Evolutionary conservation across 2,888 invertebrate genomes (phyloP).

Genomic region (Agriopis aurantiaria): DNA sequence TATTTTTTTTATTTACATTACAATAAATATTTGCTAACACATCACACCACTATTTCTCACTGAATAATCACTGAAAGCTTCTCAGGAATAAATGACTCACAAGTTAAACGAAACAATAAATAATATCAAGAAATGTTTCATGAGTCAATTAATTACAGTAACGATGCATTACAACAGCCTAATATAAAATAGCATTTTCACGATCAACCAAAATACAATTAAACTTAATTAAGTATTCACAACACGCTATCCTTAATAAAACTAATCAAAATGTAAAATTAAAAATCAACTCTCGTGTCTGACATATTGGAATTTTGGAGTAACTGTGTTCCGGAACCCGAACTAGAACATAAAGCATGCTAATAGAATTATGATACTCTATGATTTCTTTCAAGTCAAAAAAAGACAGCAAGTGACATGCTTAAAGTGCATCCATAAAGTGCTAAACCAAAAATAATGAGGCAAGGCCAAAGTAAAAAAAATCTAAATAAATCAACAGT

Average conservation of each 20-base stretch:
- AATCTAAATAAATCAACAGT: too few relatives aligned
- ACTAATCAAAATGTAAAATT: conserved; percentile 55
- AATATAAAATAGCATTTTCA: conserved; percentile 46
- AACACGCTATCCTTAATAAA: conserved; percentile 53
- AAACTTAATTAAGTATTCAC: conserved; percentile 48
- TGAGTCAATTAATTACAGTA: conserved; percentile 48
- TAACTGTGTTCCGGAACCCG: conserved; percentile 34
- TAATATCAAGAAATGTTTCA: conserved; percentile 69
- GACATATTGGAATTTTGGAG: conserved; percentile 72
- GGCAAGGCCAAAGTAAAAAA: too few relatives aligned
- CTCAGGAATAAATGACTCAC: conserved; percentile 58
- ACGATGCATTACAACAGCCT: conserved; percentile 47
- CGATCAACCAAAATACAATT: conserved; percentile 34
- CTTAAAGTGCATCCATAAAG: not conserved
- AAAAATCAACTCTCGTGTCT: conserved; percentile 65
- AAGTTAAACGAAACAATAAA: conserved; percentile 69
- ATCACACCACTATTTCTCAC: conserved; percentile 57
- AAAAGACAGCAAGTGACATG: not conserved
- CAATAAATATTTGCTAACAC: conserved; percentile 66
- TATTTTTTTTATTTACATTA: conserved; percentile 85
- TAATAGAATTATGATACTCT: not conserved
- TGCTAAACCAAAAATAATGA: too few relatives aligned
- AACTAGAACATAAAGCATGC: not conserved
- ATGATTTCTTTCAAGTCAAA: not conserved
- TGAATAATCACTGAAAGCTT: conserved; percentile 55